These are phyloP conservation scores for Labroides dimidiatus DNA, from an alignment of 2,797 vertebrate genomes.

Conservation along the genomic window DNA sequence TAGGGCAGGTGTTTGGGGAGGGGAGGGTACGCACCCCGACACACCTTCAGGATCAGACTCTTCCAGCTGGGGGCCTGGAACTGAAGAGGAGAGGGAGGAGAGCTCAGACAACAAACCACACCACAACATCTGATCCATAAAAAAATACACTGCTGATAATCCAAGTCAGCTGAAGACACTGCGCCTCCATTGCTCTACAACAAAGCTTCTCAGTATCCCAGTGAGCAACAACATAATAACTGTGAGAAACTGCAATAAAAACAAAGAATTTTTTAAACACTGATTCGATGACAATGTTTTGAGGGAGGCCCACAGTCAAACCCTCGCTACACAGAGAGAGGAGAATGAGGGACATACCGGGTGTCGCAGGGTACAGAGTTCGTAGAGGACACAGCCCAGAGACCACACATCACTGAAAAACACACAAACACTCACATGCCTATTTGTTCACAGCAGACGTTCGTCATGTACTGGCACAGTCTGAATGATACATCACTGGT, in stretches of 20 bases:
- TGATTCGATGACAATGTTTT: constrained; percentile 29
- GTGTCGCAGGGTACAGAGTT: constrained; percentile 92
- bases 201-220: constrained; percentile 1
- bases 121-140: constrained; percentile 10
- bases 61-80: constrained; percentile 96
- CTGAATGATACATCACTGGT: neutral
- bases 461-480: constrained; percentile 37
- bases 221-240: constrained; percentile 16
- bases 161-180: constrained; percentile 20
- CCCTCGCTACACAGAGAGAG: neutral
- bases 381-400: constrained; percentile 94
- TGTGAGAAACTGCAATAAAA: neutral
- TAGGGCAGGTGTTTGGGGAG: constrained; percentile 89
- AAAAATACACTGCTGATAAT: constrained; percentile 49
- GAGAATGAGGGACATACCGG: constrained; percentile 80
- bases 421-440: constrained; percentile 47
- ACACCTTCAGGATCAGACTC: constrained; percentile 94
- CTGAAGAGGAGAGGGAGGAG: constrained; percentile 75
- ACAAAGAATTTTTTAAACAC: neutral
- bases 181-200: constrained; percentile 6
- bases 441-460: constrained; percentile 54
- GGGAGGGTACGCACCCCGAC: constrained; percentile 88
- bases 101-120: constrained; percentile 20
- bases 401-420: constrained; percentile 95
- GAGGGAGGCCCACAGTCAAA: constrained; percentile 27